phyloP scores from a whole-genome alignment of 2,888 invertebrate species.

The Eilema sororculum region DNA sequence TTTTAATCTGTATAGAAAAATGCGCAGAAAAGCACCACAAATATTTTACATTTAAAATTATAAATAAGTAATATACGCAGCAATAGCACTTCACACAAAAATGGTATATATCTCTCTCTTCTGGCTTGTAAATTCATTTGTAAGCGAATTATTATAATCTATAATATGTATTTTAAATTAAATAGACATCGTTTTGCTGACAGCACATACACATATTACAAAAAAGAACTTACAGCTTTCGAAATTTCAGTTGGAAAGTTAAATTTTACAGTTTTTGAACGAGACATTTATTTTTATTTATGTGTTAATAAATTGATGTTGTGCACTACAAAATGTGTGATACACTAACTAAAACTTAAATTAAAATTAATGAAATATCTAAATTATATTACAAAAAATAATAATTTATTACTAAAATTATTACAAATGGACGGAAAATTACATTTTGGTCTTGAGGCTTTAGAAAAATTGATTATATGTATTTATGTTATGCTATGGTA shows the following conservation, averaged over 20 bases:
- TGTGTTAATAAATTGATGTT: neutral
- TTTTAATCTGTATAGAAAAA: slow-evolving; percentile 29
- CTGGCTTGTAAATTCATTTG: neutral
- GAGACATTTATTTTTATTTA: neutral
- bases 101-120: neutral
- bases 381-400: slow-evolving; percentile 40
- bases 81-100: slow-evolving; percentile 8
- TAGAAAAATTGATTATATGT: no score
- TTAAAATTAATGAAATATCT: slow-evolving; percentile 33
- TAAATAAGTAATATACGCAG: neutral
- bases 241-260: neutral
- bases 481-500: no score
- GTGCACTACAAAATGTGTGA: slow-evolving; percentile 6
- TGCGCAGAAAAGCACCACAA: slow-evolving; percentile 25
- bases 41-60: slow-evolving; percentile 7
- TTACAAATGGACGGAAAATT: slow-evolving; percentile 47
- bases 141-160: neutral
- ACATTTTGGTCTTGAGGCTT: slow-evolving; percentile 1
- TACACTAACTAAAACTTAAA: slow-evolving; percentile 6
- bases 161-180: neutral
- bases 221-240: neutral
- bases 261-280: neutral
- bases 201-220: neutral
- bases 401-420: slow-evolving; percentile 29
- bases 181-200: neutral